Evolutionary conservation across 2,797 vertebrate genomes (phyloP), one percentile per base, ranked within the genome.

Genomic region (Siniperca undulata): DNA sequence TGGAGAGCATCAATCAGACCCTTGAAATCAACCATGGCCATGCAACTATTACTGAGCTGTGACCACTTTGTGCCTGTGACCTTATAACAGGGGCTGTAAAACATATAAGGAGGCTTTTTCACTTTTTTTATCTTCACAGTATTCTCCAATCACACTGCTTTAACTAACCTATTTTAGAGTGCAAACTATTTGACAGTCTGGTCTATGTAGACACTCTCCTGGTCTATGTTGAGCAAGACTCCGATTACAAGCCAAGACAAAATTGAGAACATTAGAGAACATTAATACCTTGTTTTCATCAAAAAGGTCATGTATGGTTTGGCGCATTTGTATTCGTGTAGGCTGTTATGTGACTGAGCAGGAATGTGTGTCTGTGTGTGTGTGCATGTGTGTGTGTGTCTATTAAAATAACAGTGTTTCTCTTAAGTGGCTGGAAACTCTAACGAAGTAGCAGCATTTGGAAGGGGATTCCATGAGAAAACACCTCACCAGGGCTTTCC

Each of bases 401-500:
- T 74, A 30, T 76, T 79, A 81, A 83, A 92, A 90, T 85, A 90
- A 88, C 80, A 85, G 79, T 22, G 56, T 86, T 87, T 80, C 59
- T 83, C 83, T 87, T 20, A 85, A 91, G 87, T 85, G 80, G 53
- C 84, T 94, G 92, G 92, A 94, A 95, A 95, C 76, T 92, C 59
- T 89, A 94, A 93, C 80, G 17, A 87, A 76, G 73, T 87, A 62
- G 86, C 82, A 78, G 82, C 81, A 59, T 84, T 77, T 70, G 76
- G 70, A 91, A 62, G 90, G 92, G 87, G 80, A 94, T 90, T 93
- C 91, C 92, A 89, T 89, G 84, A 90, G 88, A 88, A 91, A 94
- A 93, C 92, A 92, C 80, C 88, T 92, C 93, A 92, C 76, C 86
- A 93, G 93, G 93, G 93, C 89, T 95, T 94, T 91, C 92, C 92